Base-by-base conservation (phyloP, 1,140 invertebrate genomes). In the Drosophila nigromelanica region DNA sequence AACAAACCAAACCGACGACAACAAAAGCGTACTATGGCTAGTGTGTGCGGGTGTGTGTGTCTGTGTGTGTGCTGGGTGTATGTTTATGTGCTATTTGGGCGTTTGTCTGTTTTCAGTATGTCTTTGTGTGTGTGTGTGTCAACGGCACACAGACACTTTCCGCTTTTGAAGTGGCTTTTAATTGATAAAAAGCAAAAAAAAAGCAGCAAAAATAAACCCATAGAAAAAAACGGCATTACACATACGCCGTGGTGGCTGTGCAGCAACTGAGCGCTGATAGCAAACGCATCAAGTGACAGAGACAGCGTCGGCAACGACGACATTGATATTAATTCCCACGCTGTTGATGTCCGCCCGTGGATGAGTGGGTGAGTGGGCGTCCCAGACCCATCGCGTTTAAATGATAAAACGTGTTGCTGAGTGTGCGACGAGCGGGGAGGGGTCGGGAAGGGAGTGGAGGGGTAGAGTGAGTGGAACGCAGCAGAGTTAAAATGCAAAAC, bases 111-210 rank as follows among this genome's bases (percentile, higher is more conserved):
- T 58, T 45, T 47, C 59, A 59, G 39, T 59, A n/a, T 45, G 42
- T 39, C 35, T 56, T 42, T 80, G 76, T 24, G 70, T 74, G 39
- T 78, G 71, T 86, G 81, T 76, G 78, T 85, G 81, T 86, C 81
- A 86, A 78, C 75, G 64, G 67, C 68, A 87, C 72, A 79, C 73
- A 81, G 78, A 82, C 81, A 90, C 81, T 90, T 90, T 90, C 86
- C 80, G 86, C 86, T 90, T 90, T 89, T 90, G 78, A 90, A 90
- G 81, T 90, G 86, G 78, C 81, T 82, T 90, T 90, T 90, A 90
- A 90, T 90, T 90, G 86, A 86, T 90, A 90, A 89, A 87, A 87
- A 85, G 70, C 33, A 70, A 45, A 69, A 74, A 58, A 61, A 64
- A 47, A 75, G 18, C 35, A 71, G 45, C 8, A 67, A 76, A 81